phyloP scores from a whole-genome alignment of 2,888 invertebrate genomes.

The Callinectes sapidus region DNA sequence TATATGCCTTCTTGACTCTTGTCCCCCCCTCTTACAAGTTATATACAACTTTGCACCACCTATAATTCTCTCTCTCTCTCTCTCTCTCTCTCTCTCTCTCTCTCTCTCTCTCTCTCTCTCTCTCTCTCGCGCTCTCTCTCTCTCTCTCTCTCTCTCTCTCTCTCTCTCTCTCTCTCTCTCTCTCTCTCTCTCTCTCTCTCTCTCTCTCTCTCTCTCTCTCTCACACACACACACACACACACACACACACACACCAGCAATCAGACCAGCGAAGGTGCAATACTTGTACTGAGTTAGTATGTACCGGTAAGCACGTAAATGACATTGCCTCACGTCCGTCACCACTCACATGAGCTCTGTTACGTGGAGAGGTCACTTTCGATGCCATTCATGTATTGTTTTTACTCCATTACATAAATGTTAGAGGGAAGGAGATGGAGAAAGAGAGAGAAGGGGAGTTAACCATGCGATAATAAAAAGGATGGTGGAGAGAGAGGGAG shows the following conservation, averaged over 20 bases:
- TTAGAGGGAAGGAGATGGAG: not conserved
- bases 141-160: constrained; percentile 42
- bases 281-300: no score
- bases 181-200: not conserved
- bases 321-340: not conserved
- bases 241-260: not conserved
- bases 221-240: not conserved
- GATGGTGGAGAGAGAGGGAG: not conserved
- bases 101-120: constrained; percentile 32
- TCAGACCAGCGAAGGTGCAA: not conserved
- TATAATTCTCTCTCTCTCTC: not conserved
- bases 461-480: not conserved
- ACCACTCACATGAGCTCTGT: not conserved
- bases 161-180: constrained; percentile 43
- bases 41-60: not conserved
- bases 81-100: not conserved
- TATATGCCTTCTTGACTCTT: not conserved
- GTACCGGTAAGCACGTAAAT: not conserved
- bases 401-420: not conserved
- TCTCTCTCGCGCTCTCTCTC: constrained; percentile 10
- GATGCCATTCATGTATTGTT: not conserved
- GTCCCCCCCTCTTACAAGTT: not conserved
- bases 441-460: not conserved
- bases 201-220: not conserved
- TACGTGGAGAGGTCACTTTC: not conserved